A percentile compares a stretch with the other conserved stretches of the same genome.
Evolutionary conservation across 2,797 vertebrate genomes (phyloP).

Genomic region (Steatocranus sp.): DNA sequence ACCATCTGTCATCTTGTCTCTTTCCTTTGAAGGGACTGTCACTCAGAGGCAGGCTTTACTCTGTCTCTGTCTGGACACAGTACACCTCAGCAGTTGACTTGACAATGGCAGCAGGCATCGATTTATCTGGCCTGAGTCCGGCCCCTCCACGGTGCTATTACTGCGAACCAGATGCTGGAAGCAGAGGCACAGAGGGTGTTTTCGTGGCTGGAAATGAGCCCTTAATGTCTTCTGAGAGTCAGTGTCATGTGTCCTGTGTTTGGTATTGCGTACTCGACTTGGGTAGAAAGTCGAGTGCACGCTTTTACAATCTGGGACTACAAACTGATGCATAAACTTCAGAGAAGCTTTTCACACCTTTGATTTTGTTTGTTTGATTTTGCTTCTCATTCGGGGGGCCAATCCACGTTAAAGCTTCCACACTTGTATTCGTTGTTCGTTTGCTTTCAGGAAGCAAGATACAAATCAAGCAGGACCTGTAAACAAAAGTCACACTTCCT

Average conservation of each 20-base stretch:
- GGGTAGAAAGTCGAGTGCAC: background rate
- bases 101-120: conserved; percentile 39
- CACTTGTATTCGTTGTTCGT: background rate
- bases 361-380: background rate
- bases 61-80: conserved; percentile 27
- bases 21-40: conserved; percentile 48
- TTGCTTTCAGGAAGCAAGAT: background rate
- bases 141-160: background rate
- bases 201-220: conserved; percentile 42
- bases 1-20: conserved; percentile 60
- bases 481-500: conserved; percentile 15
- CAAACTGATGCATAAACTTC: background rate
- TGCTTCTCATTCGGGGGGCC: background rate
- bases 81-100: conserved; percentile 42
- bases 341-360: background rate
- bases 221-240: conserved; percentile 21
- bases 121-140: conserved; percentile 20
- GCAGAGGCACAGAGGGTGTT: conserved; percentile 13
- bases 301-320: background rate
- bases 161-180: conserved; percentile 18
- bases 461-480: conserved; percentile 1
- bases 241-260: background rate
- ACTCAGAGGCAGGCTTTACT: conserved; percentile 30
- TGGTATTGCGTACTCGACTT: background rate
- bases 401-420: background rate